Base-by-base conservation (phyloP, 2,888 invertebrate species). In the Neoaliturus tenellus region DNA sequence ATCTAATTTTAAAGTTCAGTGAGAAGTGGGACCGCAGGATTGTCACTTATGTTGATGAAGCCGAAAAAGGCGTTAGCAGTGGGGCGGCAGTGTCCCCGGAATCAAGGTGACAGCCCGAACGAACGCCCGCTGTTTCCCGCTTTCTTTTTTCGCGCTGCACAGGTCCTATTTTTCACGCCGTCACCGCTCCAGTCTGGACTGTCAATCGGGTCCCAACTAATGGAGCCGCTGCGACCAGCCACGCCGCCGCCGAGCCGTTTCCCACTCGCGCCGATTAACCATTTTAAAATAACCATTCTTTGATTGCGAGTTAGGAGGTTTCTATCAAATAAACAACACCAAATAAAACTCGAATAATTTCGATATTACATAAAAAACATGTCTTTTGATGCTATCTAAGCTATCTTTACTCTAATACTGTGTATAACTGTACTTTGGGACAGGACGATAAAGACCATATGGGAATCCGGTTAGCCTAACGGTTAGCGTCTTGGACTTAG, bases 151-250 rank as follows among this genome's bases (percentile, higher is more conserved):
- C 69, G 44, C 28, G 48, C 81, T 62, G 81, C 71, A 71, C 81
- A 81, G 67, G 81, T 28, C 51, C 81, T 81, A 81, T 81, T 81
- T 81, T 81, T 81, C 81, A 81, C 69, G 81, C 81, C 81, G 81
- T 81, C 75, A 48, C 48, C 48, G 75, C 48, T 48, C 75, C 14
- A 75, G 48, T 28, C 75, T 28, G 4, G 75, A 14, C 75, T 75
- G 75, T 75, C 75, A 75, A 48, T 44, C 48, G 75, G 17, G 31
- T 14, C 31, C 28, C 62, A 62, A 31, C 62, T 62, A 62, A 62
- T 62, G 62, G 31, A 31, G 62, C 28, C 14, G 62, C 62, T 1
- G 31, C 28, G 25, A 0, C 62, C 14, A n/a, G 14, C n/a, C 14
- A 8, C 14, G 48, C 39, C 12, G 39, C 39, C 8, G 39, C 39